A percentile compares a stretch with the other conserved stretches of the same genome.
phyloP scores from a whole-genome alignment of 1,140 invertebrate species.

The Chionoecetes opilio region DNA sequence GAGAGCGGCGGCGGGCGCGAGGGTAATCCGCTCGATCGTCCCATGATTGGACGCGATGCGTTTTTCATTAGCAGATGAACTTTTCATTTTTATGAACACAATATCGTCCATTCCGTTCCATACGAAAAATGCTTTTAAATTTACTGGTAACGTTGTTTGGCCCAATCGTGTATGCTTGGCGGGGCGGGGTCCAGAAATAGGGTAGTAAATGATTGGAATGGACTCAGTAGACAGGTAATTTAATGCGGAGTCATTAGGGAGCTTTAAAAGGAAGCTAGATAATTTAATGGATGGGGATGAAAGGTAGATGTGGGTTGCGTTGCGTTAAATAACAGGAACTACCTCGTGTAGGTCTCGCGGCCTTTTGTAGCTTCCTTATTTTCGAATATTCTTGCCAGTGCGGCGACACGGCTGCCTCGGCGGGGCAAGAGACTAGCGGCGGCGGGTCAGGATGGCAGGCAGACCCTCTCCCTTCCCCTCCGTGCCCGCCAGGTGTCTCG shows the following conservation, averaged over 20 bases:
- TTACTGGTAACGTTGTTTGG: constrained; percentile 61
- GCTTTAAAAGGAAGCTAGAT: too few species aligned
- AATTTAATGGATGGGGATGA: too few species aligned
- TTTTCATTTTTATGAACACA: constrained; percentile 67
- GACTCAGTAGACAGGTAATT: too few species aligned
- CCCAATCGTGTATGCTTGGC: constrained; percentile 51
- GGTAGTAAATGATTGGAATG: too few species aligned
- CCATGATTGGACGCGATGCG: constrained; percentile 69
- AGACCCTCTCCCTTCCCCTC: neutral
- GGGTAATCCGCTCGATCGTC: constrained; percentile 61
- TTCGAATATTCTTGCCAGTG: constrained; percentile 46
- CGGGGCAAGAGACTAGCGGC: neutral
- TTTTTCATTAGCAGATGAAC: constrained; percentile 66
- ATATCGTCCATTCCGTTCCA: constrained; percentile 63
- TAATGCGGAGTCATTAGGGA: too few species aligned
- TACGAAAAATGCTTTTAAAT: constrained; percentile 64
- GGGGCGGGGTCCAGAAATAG: too few species aligned
- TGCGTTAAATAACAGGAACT: too few species aligned
- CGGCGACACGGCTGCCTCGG: constrained; percentile 20
- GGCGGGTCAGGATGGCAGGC: neutral
- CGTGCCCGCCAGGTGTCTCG: neutral
- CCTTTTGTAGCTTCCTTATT: too few species aligned
- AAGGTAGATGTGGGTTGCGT: too few species aligned
- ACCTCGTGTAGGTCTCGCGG: too few species aligned
- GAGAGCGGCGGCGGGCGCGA: constrained; percentile 44